Conservation (phyloP, 2,797 vertebrate genomes). For the Phaenicophaeus curvirostris region DNA sequence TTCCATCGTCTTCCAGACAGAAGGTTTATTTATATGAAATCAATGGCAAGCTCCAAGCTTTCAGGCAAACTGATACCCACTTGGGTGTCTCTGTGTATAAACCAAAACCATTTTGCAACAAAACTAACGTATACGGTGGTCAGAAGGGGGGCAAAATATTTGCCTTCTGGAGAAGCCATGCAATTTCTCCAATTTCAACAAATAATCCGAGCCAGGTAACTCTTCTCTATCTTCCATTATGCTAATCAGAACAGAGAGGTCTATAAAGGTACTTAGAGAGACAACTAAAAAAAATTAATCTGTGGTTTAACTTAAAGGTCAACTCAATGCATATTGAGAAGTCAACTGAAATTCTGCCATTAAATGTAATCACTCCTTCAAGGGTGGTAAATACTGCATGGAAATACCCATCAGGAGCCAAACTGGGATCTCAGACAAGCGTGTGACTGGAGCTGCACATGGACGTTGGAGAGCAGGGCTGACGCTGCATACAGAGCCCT, state of each 20-base stretch:
- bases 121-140: not conserved
- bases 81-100: conserved; percentile 33
- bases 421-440: not conserved
- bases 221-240: not conserved
- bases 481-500: not conserved
- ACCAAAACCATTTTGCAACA: conserved; percentile 17
- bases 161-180: not conserved
- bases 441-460: not conserved
- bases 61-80: conserved; percentile 47
- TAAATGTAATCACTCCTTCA: conserved; percentile 59
- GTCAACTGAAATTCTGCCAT: conserved; percentile 65
- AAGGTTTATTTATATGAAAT: conserved; percentile 36
- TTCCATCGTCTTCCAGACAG: not conserved
- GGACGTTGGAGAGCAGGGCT: not conserved
- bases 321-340: conserved; percentile 66
- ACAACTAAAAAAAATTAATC: conserved; percentile 64
- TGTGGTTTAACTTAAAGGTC: conserved; percentile 69
- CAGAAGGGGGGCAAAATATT: conserved; percentile 33
- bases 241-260: conserved; percentile 65
- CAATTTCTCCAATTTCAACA: conserved; percentile 27
- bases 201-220: conserved; percentile 13
- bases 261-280: conserved; percentile 62
- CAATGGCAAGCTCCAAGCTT: conserved; percentile 26
- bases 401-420: conserved; percentile 23
- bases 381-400: conserved; percentile 44